Conservation (phyloP, 2,113 vertebrate species). For the Gambusia affinis region DNA sequence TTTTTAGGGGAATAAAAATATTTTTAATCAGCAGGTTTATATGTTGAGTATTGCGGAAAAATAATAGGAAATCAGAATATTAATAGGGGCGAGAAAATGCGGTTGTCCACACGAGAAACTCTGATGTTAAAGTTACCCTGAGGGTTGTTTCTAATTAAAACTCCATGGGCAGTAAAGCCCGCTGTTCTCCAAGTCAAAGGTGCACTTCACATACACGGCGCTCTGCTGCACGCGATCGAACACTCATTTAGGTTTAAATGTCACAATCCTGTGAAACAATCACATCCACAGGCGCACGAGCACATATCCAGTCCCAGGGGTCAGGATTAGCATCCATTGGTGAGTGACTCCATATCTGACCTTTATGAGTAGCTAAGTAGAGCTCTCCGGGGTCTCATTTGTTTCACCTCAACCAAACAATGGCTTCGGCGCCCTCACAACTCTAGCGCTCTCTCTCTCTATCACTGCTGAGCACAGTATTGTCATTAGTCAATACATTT, state of each 20-base stretch:
- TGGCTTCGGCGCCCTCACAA: constrained; percentile 32
- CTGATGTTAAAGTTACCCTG: constrained; percentile 61
- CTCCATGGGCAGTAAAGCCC: constrained; percentile 39
- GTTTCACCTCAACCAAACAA: constrained; percentile 64
- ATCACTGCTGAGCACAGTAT: background rate
- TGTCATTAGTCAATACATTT: too few relatives aligned
- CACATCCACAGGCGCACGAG: constrained; percentile 58
- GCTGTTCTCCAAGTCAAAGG: constrained; percentile 36
- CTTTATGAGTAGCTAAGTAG: constrained; percentile 75
- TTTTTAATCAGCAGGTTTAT: background rate
- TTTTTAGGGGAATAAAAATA: background rate
- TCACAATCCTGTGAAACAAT: constrained; percentile 72
- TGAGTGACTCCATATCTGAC: constrained; percentile 74
- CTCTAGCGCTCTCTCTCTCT: constrained; percentile 25
- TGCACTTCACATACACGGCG: constrained; percentile 26
- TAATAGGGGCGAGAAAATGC: constrained; percentile 9
- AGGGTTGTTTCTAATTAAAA: constrained; percentile 64
- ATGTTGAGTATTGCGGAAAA: background rate
- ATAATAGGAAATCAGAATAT: constrained; percentile 32
- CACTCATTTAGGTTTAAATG: constrained; percentile 71
- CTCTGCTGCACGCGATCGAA: constrained; percentile 48
- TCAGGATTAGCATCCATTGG: constrained; percentile 75
- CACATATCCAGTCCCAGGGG: constrained; percentile 57
- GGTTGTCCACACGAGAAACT: constrained; percentile 19
- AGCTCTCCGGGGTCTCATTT: constrained; percentile 76